Evolutionary conservation across 2,888 invertebrate genomes (phyloP).

Genomic region (Habroteleia sp.): DNA sequence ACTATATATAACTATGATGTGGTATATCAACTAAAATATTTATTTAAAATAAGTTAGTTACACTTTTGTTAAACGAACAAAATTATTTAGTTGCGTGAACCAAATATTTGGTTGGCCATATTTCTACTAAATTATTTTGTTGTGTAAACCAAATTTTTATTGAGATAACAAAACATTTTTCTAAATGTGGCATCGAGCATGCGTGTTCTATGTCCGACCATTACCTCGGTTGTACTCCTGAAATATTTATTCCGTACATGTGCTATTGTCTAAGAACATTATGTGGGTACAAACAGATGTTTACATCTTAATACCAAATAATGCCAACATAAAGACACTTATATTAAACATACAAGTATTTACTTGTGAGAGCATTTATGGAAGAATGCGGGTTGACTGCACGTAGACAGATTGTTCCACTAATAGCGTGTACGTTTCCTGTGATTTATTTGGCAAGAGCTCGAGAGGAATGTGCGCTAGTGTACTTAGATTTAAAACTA

Average conservation of each 20-base stretch:
- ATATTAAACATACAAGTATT: slow-evolving; percentile 4
- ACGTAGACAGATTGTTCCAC: slow-evolving; percentile 35
- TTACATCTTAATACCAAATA: slow-evolving; percentile 13
- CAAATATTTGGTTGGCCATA: too few relatives aligned
- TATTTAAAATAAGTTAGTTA: too few relatives aligned
- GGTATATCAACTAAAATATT: too few relatives aligned
- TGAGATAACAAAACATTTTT: too few relatives aligned
- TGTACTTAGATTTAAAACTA: slow-evolving; percentile 32
- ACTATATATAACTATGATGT: too few relatives aligned
- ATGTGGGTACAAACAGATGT: not conserved
- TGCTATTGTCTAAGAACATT: not conserved
- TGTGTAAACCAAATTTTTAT: too few relatives aligned
- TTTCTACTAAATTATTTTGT: too few relatives aligned
- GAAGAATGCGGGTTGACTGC: slow-evolving; percentile 28
- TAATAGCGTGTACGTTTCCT: slow-evolving; percentile 33
- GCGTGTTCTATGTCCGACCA: not conserved
- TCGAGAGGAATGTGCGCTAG: not conserved
- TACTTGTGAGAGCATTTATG: slow-evolving; percentile 11
- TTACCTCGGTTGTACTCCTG: not conserved
- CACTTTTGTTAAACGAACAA: too few relatives aligned
- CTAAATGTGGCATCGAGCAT: too few relatives aligned
- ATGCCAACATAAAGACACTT: slow-evolving; percentile 17
- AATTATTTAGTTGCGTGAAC: too few relatives aligned
- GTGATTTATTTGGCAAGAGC: slow-evolving; percentile 30
- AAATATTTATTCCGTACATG: not conserved